phyloP scores from a whole-genome alignment of 2,113 vertebrate species.

The Noturus placidus region DNA sequence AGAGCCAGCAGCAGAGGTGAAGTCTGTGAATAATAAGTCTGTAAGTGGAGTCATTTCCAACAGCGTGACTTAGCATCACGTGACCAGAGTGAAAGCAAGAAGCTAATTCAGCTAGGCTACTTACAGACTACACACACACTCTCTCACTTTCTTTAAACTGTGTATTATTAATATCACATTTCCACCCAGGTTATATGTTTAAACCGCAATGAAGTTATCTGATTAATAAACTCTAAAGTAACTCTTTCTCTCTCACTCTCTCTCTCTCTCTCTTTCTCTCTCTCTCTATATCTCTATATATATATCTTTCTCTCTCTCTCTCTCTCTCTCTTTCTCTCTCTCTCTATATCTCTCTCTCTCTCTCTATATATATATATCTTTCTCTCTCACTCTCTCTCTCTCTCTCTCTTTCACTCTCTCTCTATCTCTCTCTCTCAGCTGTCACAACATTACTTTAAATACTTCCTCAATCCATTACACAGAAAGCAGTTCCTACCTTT shows the following conservation, averaged over 20 bases:
- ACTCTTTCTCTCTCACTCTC: not conserved
- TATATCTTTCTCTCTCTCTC: not conserved
- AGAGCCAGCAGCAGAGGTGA: too few relatives aligned
- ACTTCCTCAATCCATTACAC: not conserved
- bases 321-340: not conserved
- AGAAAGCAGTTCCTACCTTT: not conserved
- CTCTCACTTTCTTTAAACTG: too few relatives aligned
- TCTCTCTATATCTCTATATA: too few relatives aligned
- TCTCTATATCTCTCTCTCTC: not conserved
- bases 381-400: not conserved
- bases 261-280: not conserved
- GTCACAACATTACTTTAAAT: not conserved
- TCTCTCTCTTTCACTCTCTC: not conserved
- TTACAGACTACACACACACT: not conserved
- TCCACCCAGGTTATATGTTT: not conserved
- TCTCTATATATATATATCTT: too few relatives aligned
- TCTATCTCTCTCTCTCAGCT: not conserved
- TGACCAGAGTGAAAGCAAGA: conserved; percentile 24
- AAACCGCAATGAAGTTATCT: not conserved
- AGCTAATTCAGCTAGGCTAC: not conserved
- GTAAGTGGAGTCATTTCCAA: not conserved
- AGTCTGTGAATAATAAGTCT: not conserved
- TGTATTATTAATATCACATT: not conserved
- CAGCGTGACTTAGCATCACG: conserved; percentile 50
- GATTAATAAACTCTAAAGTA: not conserved